phyloP scores from a whole-genome alignment of 1,140 invertebrate genomes.

The Heliconius eleuchia region DNA sequence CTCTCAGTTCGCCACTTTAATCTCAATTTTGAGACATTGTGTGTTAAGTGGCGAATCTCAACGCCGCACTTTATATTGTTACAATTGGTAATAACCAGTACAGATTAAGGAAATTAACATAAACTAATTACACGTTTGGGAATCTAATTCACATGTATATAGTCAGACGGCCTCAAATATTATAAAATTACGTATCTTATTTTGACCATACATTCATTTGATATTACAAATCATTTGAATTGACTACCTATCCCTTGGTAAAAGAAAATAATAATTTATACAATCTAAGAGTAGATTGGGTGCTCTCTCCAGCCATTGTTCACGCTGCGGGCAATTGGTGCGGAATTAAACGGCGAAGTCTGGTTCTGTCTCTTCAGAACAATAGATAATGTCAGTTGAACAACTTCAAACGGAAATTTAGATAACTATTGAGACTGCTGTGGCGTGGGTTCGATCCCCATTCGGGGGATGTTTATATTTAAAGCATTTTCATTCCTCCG shows the following conservation, averaged over 20 bases:
- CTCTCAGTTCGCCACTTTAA: not conserved
- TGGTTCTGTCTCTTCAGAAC: not conserved
- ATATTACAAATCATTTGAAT: not conserved
- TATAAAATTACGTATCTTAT: too few species aligned
- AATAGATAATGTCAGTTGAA: slow-evolving; percentile 2
- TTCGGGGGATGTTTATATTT: too few species aligned
- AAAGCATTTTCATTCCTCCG: too few species aligned
- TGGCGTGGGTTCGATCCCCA: too few species aligned
- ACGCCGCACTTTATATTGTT: not conserved
- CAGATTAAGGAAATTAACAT: not conserved
- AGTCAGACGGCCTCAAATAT: too few species aligned
- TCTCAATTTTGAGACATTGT: not conserved
- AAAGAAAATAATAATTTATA: not conserved
- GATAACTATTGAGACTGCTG: not conserved
- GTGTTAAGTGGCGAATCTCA: not conserved
- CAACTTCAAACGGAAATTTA: not conserved
- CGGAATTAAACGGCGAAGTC: slow-evolving; percentile 6
- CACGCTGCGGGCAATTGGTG: not conserved
- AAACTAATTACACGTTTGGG: too few species aligned
- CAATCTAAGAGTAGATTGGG: not conserved
- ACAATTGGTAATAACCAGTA: too few species aligned
- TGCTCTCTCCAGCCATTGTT: not conserved
- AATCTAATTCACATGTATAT: too few species aligned
- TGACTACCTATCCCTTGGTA: not conserved
- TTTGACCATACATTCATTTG: too few species aligned